Base-by-base conservation (phyloP, 2,797 vertebrate genomes). In the Phalloptychus januarius region DNA sequence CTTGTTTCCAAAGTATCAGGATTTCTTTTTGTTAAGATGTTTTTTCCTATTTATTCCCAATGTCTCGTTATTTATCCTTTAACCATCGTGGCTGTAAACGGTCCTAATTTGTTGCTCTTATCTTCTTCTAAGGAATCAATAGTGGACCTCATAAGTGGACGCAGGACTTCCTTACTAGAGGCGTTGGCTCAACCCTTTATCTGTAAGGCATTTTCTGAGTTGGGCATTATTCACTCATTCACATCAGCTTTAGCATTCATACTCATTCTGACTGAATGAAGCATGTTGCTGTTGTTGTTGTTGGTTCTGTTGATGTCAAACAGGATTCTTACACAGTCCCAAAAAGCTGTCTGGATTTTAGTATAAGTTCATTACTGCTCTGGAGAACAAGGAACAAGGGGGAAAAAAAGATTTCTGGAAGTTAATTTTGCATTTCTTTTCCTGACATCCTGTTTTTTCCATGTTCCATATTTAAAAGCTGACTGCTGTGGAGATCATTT, bases 121-220 rank as follows among this genome's bases (percentile, higher is more conserved):
- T 13, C 15, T 70, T 3, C 15, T 69, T 76, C 42, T 25, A 54
- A 95, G 94, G 92, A 94, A 78, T 13, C 85, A 2, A 33, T 94
- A 85, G 89, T 93, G 1, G 87, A 94, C 82, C 81, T 82, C 0
- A 61, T 94, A 2, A 81, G 25, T 10, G 83, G 83, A 40, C 85
- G 76, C 45, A 11, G 4, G 0, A 0, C 46, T n/a, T 28, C 71
- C 20, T 7, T 92, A 3, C 52, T 56, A 13, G 52, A 56, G 1
- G 52, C 25, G 1, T 61, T 61, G 28, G 5, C n/a, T 61, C 56
- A 61, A 2, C 56, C 28, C 28, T 23, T 84, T 2, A 78, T 92
- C 2, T 91, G 95, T 95, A 91, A 92, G 82, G 7, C 15, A 2
- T 74, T 72, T 48, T 69, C 15, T 65, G 1, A 58, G 56, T 4